phyloP scores from a whole-genome alignment of 2,113 vertebrate genomes.

The Potamarius usumacintae region DNA sequence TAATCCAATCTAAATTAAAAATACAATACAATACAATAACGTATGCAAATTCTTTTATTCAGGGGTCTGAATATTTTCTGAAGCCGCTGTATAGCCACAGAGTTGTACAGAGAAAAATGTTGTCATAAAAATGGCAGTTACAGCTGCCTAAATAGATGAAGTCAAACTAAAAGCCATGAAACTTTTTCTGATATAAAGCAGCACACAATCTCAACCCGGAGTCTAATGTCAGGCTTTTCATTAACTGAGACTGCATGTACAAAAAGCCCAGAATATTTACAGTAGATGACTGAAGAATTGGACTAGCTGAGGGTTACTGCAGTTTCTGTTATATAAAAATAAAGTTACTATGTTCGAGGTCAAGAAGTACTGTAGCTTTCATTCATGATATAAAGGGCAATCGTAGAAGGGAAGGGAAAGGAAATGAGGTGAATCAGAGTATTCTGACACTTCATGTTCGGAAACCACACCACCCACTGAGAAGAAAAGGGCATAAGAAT shows the following conservation, averaged over 20 bases:
- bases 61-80: not conserved
- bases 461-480: not conserved
- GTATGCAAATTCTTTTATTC: not conserved
- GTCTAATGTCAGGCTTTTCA: slow-evolving; percentile 11
- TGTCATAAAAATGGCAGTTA: not conserved
- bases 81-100: not conserved
- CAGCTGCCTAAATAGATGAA: not conserved
- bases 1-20: not conserved
- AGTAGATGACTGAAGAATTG: not conserved
- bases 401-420: no score
- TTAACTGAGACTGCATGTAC: not conserved
- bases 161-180: not conserved
- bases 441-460: not conserved
- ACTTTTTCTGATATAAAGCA: not conserved
- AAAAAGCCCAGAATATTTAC: not conserved
- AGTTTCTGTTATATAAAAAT: not conserved
- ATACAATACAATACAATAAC: not conserved
- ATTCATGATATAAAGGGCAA: not conserved
- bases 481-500: not conserved
- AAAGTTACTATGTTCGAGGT: not conserved
- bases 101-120: not conserved
- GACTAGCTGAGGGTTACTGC: not conserved
- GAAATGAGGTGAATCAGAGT: not conserved
- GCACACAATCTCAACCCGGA: not conserved
- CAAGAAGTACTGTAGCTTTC: not conserved